Evolutionary conservation across 2,113 vertebrate species (phyloP).

Genomic region (Hyperopisus bebe): DNA sequence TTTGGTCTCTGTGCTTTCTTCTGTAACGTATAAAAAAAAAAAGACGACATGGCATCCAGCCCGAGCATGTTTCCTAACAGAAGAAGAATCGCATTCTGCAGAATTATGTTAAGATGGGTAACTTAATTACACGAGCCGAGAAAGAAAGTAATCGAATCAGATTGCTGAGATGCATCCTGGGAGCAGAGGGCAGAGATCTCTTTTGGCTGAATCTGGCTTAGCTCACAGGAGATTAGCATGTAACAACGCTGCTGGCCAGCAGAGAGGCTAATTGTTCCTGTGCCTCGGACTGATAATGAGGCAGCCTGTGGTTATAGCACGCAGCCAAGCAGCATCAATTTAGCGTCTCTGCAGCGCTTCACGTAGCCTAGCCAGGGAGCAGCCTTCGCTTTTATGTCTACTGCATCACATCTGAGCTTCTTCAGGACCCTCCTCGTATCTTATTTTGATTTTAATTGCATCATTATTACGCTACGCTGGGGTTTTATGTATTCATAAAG

Average conservation of each 20-base stretch:
- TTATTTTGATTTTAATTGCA: constrained; percentile 1
- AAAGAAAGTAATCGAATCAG: constrained; percentile 93
- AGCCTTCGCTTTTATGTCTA: not conserved
- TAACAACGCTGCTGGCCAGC: constrained; percentile 31
- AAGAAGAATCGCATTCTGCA: constrained; percentile 43
- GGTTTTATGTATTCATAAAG: not conserved
- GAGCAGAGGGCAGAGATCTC: constrained; percentile 73
- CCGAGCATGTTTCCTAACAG: constrained; percentile 25
- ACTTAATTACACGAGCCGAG: constrained; percentile 89
- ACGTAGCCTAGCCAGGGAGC: not conserved
- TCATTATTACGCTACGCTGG: not conserved
- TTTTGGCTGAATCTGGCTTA: constrained; percentile 65
- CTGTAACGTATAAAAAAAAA: not conserved
- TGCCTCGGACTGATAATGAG: constrained; percentile 12
- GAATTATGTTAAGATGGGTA: constrained; percentile 76
- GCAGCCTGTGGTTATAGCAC: not conserved
- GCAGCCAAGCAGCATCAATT: constrained; percentile 3
- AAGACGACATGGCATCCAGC: not conserved
- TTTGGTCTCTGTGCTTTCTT: not conserved
- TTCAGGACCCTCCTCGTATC: not conserved
- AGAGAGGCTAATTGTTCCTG: constrained; percentile 19
- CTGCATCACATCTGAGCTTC: not conserved
- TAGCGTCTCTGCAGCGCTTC: constrained; percentile 26
- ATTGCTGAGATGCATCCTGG: constrained; percentile 82
- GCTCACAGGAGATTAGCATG: constrained; percentile 65